Evolutionary conservation across 2,797 vertebrate genomes (phyloP).

Genomic region (Aeoliscus strigatus): DNA sequence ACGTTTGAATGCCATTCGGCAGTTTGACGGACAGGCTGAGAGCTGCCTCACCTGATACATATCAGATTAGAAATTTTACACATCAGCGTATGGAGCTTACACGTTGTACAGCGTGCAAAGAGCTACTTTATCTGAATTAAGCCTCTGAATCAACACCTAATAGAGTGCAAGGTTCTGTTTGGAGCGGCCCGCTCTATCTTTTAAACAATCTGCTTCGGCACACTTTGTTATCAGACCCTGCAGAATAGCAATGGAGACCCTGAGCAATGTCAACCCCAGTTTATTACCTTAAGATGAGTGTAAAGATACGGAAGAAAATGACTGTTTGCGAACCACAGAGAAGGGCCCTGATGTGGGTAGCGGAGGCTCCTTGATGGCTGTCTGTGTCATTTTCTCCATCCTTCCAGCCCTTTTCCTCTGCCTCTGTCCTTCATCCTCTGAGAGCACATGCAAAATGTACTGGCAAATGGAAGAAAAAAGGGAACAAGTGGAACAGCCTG

Average conservation of each 20-base stretch:
- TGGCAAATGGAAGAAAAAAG: conserved; percentile 9
- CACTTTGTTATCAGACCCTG: conserved; percentile 53
- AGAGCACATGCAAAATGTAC: conserved; percentile 20
- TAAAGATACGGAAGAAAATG: conserved; percentile 57
- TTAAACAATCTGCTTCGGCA: conserved; percentile 40
- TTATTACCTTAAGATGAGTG: conserved; percentile 60
- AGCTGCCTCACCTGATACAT: conserved; percentile 39
- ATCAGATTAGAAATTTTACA: conserved; percentile 42
- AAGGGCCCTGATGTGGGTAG: conserved; percentile 9
- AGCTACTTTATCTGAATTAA: conserved; percentile 53
- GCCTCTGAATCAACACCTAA: conserved; percentile 49
- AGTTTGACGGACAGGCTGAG: conserved; percentile 39
- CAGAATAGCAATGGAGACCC: conserved; percentile 54
- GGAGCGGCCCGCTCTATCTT: conserved; percentile 39
- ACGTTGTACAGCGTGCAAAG: conserved; percentile 26
- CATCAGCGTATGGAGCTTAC: conserved; percentile 31
- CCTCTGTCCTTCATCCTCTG: conserved; percentile 4
- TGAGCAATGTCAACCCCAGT: conserved; percentile 52
- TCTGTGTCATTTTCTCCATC: conserved; percentile 17
- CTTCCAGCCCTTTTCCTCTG: not conserved
- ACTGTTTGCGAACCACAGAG: conserved; percentile 48
- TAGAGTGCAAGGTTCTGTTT: conserved; percentile 19
- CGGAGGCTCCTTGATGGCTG: conserved; percentile 6
- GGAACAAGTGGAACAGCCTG: conserved; percentile 28
- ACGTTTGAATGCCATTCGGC: conserved; percentile 26